Percentiles rank a stretch among this genome's conserved stretches.
Conservation (phyloP, 2,888 invertebrate genomes). For the Serripes groenlandicus region DNA sequence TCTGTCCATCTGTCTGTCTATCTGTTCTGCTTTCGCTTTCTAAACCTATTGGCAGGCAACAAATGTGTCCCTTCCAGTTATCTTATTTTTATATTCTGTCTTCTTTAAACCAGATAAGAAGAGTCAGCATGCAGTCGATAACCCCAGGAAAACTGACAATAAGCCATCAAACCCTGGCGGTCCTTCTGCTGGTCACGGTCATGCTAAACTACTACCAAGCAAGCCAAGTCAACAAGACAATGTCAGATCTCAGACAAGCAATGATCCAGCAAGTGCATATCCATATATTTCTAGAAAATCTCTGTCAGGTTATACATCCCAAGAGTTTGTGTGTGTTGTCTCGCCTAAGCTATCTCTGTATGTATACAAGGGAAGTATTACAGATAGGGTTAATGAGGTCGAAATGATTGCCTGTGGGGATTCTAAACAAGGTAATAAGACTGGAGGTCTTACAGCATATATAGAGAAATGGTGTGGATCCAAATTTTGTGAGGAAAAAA, state of each 20-base stretch:
- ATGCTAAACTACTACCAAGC: background rate
- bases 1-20: too few relatives aligned
- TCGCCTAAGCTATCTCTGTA: constrained; percentile 18
- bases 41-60: too few relatives aligned
- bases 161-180: background rate
- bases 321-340: constrained; percentile 27
- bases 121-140: background rate
- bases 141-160: background rate
- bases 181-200: background rate
- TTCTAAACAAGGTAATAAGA: constrained; percentile 1
- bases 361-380: constrained; percentile 22
- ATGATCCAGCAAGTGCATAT: background rate
- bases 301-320: background rate
- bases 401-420: constrained; percentile 47
- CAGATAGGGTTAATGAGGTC: background rate
- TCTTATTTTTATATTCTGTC: background rate
- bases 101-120: background rate
- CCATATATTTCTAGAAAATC: background rate
- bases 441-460: constrained; percentile 14
- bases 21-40: too few relatives aligned
- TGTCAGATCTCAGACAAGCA: too few relatives aligned
- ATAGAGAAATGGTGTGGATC: constrained; percentile 16
- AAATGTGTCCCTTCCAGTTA: too few relatives aligned
- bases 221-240: background rate
- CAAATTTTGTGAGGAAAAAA: constrained; percentile 5